phyloP scores from a whole-genome alignment of 2,113 vertebrate species.

The Pomatostomus ruficeps region DNA sequence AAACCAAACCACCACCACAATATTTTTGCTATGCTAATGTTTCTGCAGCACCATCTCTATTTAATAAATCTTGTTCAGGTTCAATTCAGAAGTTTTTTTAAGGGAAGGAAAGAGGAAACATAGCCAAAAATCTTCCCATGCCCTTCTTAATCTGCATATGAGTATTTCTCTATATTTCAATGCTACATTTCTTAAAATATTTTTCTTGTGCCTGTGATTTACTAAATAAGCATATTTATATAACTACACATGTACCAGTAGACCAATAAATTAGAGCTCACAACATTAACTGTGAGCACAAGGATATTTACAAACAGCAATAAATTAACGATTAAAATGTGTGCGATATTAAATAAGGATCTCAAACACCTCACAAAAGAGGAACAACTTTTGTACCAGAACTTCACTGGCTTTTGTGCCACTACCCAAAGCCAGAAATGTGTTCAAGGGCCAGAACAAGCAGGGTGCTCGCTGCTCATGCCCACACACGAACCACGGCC shows the following conservation, averaged over 20 bases:
- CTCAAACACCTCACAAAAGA: neutral
- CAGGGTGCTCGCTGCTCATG: too few relatives aligned
- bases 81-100: neutral
- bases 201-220: neutral
- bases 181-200: neutral
- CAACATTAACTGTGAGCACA: neutral
- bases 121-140: neutral
- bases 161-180: neutral
- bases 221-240: neutral
- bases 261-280: constrained; percentile 52
- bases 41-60: neutral
- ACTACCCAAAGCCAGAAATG: fast-evolving
- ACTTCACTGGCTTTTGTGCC: neutral
- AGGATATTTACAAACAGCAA: constrained; percentile 50
- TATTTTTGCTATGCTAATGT: neutral
- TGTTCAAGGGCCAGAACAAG: neutral
- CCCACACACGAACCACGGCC: fast-evolving
- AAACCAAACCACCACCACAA: neutral
- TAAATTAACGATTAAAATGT: constrained; percentile 19
- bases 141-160: neutral
- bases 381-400: neutral
- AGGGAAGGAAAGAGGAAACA: neutral
- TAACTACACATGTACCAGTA: neutral
- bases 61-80: neutral
- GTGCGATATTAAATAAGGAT: neutral